These are phyloP conservation scores for Corydoras sp. DNA, from an alignment of 2,113 vertebrate species.

Conservation along the genomic window DNA sequence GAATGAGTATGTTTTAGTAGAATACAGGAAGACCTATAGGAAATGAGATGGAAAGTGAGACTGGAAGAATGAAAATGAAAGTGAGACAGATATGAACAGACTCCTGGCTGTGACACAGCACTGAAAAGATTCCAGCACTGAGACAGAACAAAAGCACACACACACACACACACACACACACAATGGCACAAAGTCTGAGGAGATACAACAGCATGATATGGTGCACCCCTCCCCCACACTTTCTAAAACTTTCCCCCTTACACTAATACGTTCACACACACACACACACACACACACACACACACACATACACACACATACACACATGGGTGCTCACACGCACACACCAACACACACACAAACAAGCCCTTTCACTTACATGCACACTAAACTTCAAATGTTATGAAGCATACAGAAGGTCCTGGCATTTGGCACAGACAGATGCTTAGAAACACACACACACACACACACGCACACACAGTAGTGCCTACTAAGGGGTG, in stretches of 20 bases:
- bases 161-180: conserved; percentile 38
- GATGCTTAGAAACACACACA: conserved; percentile 52
- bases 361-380: neutral
- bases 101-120: conserved; percentile 36
- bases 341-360: conserved; percentile 34
- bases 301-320: neutral
- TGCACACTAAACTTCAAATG: conserved; percentile 7
- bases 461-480: conserved; percentile 22
- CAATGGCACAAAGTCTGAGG: conserved; percentile 43
- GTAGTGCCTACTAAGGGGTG: conserved; percentile 42
- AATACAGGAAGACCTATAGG: too few species aligned
- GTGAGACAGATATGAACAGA: conserved; percentile 28
- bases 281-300: conserved; percentile 37
- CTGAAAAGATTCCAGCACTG: conserved; percentile 54
- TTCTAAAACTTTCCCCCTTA: conserved; percentile 27
- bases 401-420: conserved; percentile 42
- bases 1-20: too few species aligned
- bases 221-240: conserved; percentile 21
- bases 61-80: conserved; percentile 1
- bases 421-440: conserved; percentile 66
- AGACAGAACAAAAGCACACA: conserved; percentile 49
- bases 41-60: conserved; percentile 20
- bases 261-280: conserved; percentile 21
- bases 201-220: conserved; percentile 44
- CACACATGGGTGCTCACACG: conserved; percentile 7